Evolutionary conservation across 2,113 vertebrate genomes (phyloP), one percentile per base, ranked within the genome.

Genomic region (Hippocampus guttulatus): DNA sequence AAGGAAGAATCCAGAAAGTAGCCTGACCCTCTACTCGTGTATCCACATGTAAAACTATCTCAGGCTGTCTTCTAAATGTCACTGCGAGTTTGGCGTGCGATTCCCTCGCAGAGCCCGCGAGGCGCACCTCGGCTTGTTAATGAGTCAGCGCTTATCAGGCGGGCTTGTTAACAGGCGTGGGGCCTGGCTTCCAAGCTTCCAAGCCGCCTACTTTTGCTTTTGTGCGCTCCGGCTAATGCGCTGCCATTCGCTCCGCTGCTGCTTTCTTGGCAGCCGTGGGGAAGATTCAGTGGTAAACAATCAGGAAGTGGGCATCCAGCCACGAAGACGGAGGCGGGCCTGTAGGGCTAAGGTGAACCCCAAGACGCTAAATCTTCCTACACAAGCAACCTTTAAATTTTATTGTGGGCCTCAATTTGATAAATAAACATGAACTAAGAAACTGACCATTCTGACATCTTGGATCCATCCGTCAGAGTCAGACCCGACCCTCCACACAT

Each of bases 131-230:
- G 2, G 75, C 86, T 88, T 88, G 89, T 87, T 89, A 90, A 91
- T 90, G 88, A 90, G 77, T 89, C 88, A 80, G 81, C 76, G 88
- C 87, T 90, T 89, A 88, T 91, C 88, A 86, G 81, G 83, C 84
- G 74, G 85, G 85, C 88, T 91, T 85, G 88, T 89, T 91, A 89
- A 87, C 87, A 86, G 87, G 87, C 84, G 76, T 8, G 76, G 69
- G 78, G 76, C 86, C 87, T 84, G 79, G 70, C 80, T 75, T 87
- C 80, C 81, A 83, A 85, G 72, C 81, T 75, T 87, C 81, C 83
- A 81, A 83, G 74, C 81, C 79, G 70, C 88, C 88, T 76, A 81
- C 81, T 66, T 30, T 18, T 33, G 87, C 87, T 76, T 84, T 84
- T 88, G 83, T 87, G 49, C 43, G 68, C 58, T 87, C 79, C 16